Evolutionary conservation across 1,140 invertebrate species (phyloP).

Genomic region (Tetramorium simillimum): DNA sequence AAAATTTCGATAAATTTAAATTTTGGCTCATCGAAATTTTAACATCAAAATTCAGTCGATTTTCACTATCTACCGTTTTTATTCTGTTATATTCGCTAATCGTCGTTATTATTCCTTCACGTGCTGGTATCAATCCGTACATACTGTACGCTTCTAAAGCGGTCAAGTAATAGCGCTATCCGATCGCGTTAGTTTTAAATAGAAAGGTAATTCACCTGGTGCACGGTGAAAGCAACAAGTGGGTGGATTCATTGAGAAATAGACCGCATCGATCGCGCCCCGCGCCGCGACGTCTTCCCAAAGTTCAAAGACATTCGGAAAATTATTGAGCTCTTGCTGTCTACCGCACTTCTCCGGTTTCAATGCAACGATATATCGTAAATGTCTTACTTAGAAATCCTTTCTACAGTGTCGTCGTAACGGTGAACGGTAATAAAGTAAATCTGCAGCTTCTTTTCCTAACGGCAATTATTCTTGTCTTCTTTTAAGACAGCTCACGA

Average conservation of each 20-base stretch:
- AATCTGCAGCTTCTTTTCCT: neutral
- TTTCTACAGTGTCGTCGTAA: neutral
- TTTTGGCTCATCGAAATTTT: neutral
- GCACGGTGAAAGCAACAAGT: slow-evolving; percentile 65
- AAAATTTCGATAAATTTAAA: neutral
- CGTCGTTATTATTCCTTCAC: neutral
- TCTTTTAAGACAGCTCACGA: neutral
- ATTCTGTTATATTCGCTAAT: neutral
- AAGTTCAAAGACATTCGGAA: slow-evolving; percentile 22
- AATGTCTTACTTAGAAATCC: neutral
- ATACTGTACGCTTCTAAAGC: neutral
- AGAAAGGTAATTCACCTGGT: slow-evolving; percentile 40
- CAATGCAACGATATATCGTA: neutral
- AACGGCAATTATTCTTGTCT: neutral
- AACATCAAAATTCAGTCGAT: neutral
- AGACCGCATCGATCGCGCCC: slow-evolving; percentile 35
- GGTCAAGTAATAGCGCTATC: neutral
- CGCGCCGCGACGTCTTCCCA: neutral
- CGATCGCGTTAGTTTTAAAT: slow-evolving; percentile 35
- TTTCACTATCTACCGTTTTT: neutral
- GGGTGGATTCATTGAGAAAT: slow-evolving; percentile 40
- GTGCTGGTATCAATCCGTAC: neutral
- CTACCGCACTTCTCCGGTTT: neutral
- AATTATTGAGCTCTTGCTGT: neutral
- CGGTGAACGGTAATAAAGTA: neutral